These are phyloP conservation scores for Polydrusus pterygomalis DNA, from an alignment of 2,888 invertebrate species.

Conservation along the genomic window DNA sequence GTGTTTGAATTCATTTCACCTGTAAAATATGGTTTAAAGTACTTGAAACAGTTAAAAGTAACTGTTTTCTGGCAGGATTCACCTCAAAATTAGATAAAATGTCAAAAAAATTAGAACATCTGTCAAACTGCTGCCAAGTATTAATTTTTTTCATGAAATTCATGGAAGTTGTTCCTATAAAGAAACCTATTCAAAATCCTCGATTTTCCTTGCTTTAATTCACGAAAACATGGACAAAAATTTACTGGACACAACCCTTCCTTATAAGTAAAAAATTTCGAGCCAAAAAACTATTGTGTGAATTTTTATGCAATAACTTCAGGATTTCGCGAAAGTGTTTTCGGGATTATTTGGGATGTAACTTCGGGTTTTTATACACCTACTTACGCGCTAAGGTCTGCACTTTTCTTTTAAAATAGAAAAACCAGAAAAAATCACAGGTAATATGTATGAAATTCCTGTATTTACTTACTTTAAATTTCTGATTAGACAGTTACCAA, in stretches of 20 bases:
- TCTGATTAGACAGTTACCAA: slow-evolving; percentile 72
- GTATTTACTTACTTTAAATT: slow-evolving; percentile 72
- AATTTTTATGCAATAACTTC: slow-evolving; percentile 68
- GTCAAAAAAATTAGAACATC: slow-evolving; percentile 70
- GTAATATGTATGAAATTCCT: slow-evolving; percentile 63
- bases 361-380: slow-evolving; percentile 54
- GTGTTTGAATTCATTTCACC: slow-evolving; percentile 25
- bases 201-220: slow-evolving; percentile 17
- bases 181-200: slow-evolving; percentile 8
- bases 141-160: slow-evolving; percentile 34
- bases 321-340: slow-evolving; percentile 56
- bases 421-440: slow-evolving; percentile 57
- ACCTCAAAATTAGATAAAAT: slow-evolving; percentile 58
- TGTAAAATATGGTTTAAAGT: slow-evolving; percentile 31
- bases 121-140: slow-evolving; percentile 68
- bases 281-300: slow-evolving; percentile 62
- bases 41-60: slow-evolving; percentile 52
- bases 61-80: slow-evolving; percentile 58
- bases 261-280: slow-evolving; percentile 60
- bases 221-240: slow-evolving; percentile 35
- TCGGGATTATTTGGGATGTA: slow-evolving; percentile 51
- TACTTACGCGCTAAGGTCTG: slow-evolving; percentile 65
- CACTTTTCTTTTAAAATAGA: slow-evolving; percentile 56
- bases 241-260: slow-evolving; percentile 56
- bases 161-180: not conserved